Evolutionary conservation across 2,113 vertebrate species (phyloP).

Genomic region (Petroica traversi): DNA sequence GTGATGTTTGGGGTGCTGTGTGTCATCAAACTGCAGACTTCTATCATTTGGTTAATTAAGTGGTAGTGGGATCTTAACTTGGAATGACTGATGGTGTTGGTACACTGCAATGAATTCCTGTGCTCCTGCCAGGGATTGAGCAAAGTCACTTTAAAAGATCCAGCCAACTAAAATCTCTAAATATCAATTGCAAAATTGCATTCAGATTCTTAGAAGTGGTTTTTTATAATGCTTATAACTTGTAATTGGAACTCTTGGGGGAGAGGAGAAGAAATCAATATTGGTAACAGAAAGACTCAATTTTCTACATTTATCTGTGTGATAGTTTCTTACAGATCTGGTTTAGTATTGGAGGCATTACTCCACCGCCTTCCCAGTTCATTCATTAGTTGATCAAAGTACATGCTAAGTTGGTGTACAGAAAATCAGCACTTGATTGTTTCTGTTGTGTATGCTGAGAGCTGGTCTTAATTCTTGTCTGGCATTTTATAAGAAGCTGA

Average conservation of each 20-base stretch:
- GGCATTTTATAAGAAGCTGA: background rate
- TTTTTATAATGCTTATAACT: background rate
- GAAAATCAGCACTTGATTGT: slow-evolving; percentile 15
- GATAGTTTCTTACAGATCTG: background rate
- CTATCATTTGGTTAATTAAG: background rate
- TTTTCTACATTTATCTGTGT: background rate
- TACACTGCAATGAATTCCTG: background rate
- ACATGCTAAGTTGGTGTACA: background rate
- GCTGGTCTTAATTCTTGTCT: background rate
- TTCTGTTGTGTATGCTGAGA: background rate
- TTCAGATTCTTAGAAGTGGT: background rate
- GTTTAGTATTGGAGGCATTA: background rate
- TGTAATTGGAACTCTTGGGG: background rate
- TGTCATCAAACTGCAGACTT: background rate
- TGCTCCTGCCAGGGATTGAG: background rate
- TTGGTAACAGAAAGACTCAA: background rate
- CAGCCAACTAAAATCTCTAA: background rate
- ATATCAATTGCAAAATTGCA: background rate
- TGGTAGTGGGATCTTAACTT: background rate
- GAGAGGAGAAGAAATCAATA: background rate
- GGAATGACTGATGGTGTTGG: background rate
- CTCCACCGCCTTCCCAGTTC: background rate
- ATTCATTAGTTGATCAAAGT: slow-evolving; percentile 21
- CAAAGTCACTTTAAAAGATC: background rate
- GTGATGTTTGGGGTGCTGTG: background rate